A percentile compares a stretch with the other conserved stretches of the same genome.
Evolutionary conservation across 2,113 vertebrate genomes (phyloP).

Genomic region (Syngnathus floridae): DNA sequence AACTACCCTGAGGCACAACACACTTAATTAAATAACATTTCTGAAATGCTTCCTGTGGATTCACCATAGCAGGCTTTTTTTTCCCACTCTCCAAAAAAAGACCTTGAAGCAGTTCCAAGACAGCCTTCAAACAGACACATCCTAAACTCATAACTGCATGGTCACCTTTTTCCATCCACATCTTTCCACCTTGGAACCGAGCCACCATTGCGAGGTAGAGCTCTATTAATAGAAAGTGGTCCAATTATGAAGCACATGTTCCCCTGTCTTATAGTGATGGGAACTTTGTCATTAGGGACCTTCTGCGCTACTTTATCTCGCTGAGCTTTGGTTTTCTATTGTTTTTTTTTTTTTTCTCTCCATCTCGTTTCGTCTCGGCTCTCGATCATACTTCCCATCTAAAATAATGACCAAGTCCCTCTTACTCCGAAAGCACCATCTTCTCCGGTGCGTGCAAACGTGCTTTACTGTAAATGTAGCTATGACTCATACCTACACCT

Average conservation of each 20-base stretch:
- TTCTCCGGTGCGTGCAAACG: neutral
- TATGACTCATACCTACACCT: neutral
- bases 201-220: constrained; percentile 32
- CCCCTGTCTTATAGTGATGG: constrained; percentile 50
- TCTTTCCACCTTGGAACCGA: constrained; percentile 41
- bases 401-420: constrained; percentile 6
- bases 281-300: constrained; percentile 27
- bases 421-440: constrained; percentile 6
- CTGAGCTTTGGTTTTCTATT: constrained; percentile 25
- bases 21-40: constrained; percentile 38
- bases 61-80: neutral
- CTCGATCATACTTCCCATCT: constrained; percentile 8
- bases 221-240: constrained; percentile 70
- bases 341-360: constrained; percentile 22
- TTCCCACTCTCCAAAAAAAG: neutral
- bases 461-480: neutral
- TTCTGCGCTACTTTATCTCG: constrained; percentile 41
- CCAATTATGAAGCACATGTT: constrained; percentile 68
- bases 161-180: constrained; percentile 18
- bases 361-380: constrained; percentile 2
- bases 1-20: constrained; percentile 30
- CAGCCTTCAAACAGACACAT: constrained; percentile 21
- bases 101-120: constrained; percentile 3
- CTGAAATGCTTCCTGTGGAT: neutral
- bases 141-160: constrained; percentile 28